A percentile compares a stretch with the other conserved stretches of the same genome.
Evolutionary conservation across 2,797 vertebrate species (phyloP).

Genomic region (Synaphobranchus kaupii): DNA sequence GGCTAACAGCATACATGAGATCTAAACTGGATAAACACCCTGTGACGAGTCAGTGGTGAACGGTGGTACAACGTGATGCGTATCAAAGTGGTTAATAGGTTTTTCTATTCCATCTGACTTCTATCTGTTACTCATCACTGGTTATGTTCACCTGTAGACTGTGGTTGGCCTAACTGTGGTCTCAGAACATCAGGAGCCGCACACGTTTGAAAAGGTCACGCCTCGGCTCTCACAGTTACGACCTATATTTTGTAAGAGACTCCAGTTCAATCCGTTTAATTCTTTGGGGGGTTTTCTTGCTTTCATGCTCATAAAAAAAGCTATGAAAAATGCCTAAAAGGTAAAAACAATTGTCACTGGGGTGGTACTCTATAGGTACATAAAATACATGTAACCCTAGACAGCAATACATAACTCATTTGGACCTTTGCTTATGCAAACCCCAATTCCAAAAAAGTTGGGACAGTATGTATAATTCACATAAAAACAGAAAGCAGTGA

Average conservation of each 20-base stretch:
- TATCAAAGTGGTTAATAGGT: constrained; percentile 1
- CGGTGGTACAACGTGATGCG: not conserved
- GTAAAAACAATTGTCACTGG: too few species aligned
- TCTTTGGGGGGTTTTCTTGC: not conserved
- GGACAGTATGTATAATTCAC: too few species aligned
- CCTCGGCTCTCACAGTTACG: not conserved
- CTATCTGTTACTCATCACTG: not conserved
- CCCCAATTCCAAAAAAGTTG: too few species aligned
- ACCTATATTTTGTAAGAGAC: not conserved
- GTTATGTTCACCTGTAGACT: not conserved
- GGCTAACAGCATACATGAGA: not conserved
- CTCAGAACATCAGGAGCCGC: too few species aligned
- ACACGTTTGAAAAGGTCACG: not conserved
- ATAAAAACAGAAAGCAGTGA: too few species aligned
- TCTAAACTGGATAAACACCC: constrained; percentile 1
- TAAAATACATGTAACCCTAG: too few species aligned
- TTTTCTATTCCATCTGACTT: not conserved
- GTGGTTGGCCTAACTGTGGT: not conserved
- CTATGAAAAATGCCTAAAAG: too few species aligned
- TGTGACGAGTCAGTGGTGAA: not conserved
- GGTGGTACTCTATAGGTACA: too few species aligned
- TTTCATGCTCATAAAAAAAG: not conserved
- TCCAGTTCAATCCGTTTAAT: not conserved
- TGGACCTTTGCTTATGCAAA: too few species aligned
- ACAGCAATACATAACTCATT: too few species aligned